Conservation (phyloP, 2,888 invertebrate genomes). For the Troides helena region DNA sequence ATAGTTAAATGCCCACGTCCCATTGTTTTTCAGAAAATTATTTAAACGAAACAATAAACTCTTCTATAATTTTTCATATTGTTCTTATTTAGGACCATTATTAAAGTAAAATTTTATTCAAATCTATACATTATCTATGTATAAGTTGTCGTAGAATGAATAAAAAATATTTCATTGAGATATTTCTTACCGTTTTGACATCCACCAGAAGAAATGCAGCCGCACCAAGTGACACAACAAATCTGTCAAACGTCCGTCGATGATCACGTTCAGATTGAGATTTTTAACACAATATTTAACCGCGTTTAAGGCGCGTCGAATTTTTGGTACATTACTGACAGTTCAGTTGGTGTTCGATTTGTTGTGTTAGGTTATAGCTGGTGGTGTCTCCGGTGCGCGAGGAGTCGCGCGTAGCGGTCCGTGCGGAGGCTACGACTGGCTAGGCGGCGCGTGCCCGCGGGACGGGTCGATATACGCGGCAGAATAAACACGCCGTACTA, state of each 20-base stretch:
- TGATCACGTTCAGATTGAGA: constrained; percentile 27
- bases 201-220: constrained; percentile 60
- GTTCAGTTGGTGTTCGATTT: constrained; percentile 33
- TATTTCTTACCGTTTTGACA: constrained; percentile 63
- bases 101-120: too few relatives aligned
- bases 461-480: constrained; percentile 75
- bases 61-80: too few relatives aligned
- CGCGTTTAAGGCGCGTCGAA: background rate
- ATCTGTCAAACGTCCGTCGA: constrained; percentile 39
- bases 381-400: constrained; percentile 56
- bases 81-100: too few relatives aligned
- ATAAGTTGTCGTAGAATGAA: constrained; percentile 3
- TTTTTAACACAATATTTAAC: constrained; percentile 13
- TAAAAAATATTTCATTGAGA: background rate
- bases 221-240: constrained; percentile 57
- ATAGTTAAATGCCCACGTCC: too few relatives aligned
- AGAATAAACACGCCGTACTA: constrained; percentile 78
- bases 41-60: too few relatives aligned
- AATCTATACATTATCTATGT: background rate
- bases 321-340: constrained; percentile 22
- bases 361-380: constrained; percentile 54
- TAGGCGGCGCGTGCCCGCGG: constrained; percentile 62
- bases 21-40: too few relatives aligned
- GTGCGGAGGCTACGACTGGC: constrained; percentile 61
- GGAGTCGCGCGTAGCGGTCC: constrained; percentile 51